A percentile compares a stretch with the other conserved stretches of the same genome.
Evolutionary conservation across 2,113 vertebrate genomes (phyloP).

Genomic region (Panthera uncia): DNA sequence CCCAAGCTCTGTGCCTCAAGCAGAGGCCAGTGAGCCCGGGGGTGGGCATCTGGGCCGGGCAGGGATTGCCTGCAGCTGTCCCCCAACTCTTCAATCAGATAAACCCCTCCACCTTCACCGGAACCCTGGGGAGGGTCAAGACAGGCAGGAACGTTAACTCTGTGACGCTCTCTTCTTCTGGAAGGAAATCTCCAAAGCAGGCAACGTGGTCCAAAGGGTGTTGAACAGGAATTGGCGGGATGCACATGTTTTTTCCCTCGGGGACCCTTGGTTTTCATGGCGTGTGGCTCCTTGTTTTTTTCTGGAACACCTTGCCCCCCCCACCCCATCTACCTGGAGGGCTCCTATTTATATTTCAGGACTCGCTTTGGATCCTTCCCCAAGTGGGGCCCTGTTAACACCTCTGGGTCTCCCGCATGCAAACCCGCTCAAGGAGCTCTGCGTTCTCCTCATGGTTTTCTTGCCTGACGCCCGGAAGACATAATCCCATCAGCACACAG

Average conservation of each 20-base stretch:
- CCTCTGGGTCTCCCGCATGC: background rate
- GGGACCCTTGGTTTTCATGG: background rate
- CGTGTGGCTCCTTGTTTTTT: background rate
- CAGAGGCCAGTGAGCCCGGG: background rate
- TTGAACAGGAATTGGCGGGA: background rate
- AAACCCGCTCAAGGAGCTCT: background rate
- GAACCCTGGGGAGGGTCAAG: background rate
- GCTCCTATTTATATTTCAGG: background rate
- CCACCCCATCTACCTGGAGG: background rate
- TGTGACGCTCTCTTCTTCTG: background rate
- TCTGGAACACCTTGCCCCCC: background rate
- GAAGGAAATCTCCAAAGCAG: background rate
- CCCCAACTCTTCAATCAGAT: background rate
- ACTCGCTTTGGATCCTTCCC: background rate
- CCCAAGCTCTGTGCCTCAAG: too few relatives aligned
- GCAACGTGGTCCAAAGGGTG: background rate
- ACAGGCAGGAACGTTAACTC: background rate
- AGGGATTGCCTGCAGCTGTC: background rate
- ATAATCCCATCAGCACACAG: background rate
- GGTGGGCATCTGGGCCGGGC: background rate
- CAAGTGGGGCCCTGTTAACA: rapidly evolving
- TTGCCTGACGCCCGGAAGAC: background rate
- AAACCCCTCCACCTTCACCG: background rate
- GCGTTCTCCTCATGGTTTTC: background rate
- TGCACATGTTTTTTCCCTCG: background rate